Base-by-base conservation (phyloP, 2,797 vertebrate species). In the Glossophaga mutica region DNA sequence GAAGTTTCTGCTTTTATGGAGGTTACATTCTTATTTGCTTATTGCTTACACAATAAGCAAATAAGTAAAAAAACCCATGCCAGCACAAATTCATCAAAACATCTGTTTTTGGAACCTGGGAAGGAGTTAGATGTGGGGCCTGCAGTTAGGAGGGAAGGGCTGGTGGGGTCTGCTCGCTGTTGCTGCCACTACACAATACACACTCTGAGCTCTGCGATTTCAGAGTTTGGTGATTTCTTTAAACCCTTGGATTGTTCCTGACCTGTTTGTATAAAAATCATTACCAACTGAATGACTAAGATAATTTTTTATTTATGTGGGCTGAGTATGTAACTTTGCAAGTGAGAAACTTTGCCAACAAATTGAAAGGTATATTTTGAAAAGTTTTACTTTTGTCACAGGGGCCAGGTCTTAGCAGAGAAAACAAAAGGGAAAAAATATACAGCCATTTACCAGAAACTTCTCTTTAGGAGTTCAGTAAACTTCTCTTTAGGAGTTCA, bases 271-370 rank as follows among this genome's bases (percentile, higher is more conserved):
- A 21, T 62, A 71, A 88, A 96, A 86, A 91, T 48, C 24, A 74
- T 55, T 93, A 59, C 71, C 85, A 90, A 67, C 6, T 42, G 29
- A 90, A 62, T 90, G 59, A 92, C 44, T 52, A 83, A 93, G 48
- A 86, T 37, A 39, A 44, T 55, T 83, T 79, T 84, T 88, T 22
- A 90, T 68, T 83, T 89, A 37, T 76, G 46, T 67, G 81, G 34
- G 73, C 42, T 55, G 34, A 42, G 32, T 22, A 21, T 87, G 2
- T 93, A 67, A 91, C 44, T 95, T 74, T 57, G 19, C n/a, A 91
- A 97, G 87, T 94, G 65, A 96, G 6, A 50, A 87, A 57, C 8
- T 79, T 71, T 67, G 67, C 67, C 52, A 87, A 37, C 39, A 95
- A 81, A 91, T 37, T 73, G 77, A 62, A n/a, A 81, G 39, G 8